phyloP scores from a whole-genome alignment of 2,113 vertebrate species.

The Spermophilus dauricus region DNA sequence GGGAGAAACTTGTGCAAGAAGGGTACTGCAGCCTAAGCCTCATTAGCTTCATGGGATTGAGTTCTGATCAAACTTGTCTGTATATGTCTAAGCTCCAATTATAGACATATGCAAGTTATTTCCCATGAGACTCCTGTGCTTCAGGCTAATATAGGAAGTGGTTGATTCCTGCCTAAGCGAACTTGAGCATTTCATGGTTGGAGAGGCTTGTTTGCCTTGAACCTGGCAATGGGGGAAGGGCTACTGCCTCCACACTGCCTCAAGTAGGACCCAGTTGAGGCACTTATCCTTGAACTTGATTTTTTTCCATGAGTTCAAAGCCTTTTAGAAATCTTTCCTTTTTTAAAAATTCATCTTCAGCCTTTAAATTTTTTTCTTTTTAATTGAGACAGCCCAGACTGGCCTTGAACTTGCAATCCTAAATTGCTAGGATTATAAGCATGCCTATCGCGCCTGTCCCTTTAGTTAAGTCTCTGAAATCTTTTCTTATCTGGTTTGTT shows the following conservation, averaged over 20 bases:
- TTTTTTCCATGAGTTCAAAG: conserved; percentile 37
- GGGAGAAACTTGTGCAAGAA: conserved; percentile 34
- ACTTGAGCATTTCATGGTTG: conserved; percentile 25
- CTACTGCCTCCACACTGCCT: background rate
- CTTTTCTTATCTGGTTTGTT: conserved; percentile 27
- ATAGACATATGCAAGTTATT: conserved; percentile 54
- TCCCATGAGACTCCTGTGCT: conserved; percentile 53
- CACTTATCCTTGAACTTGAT: conserved; percentile 7
- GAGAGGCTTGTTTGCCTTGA: conserved; percentile 9
- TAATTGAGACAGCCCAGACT: too few relatives aligned
- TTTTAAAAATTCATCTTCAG: too few relatives aligned
- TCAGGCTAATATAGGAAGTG: conserved; percentile 39
- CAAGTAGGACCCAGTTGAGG: background rate
- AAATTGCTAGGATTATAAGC: too few relatives aligned
- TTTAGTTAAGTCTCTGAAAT: background rate
- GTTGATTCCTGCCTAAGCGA: conserved; percentile 39
- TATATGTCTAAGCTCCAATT: conserved; percentile 58
- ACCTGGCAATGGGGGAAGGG: background rate
- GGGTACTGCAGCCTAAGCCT: background rate
- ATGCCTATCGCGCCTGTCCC: too few relatives aligned
- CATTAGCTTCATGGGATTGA: conserved; percentile 36
- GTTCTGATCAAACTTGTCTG: conserved; percentile 54
- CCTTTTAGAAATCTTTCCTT: conserved; percentile 41
- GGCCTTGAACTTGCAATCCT: too few relatives aligned
- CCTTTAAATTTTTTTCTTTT: too few relatives aligned